These are phyloP conservation scores for Micronycteris hirsuta DNA, from an alignment of 2,113 vertebrate species.

Conservation along the genomic window DNA sequence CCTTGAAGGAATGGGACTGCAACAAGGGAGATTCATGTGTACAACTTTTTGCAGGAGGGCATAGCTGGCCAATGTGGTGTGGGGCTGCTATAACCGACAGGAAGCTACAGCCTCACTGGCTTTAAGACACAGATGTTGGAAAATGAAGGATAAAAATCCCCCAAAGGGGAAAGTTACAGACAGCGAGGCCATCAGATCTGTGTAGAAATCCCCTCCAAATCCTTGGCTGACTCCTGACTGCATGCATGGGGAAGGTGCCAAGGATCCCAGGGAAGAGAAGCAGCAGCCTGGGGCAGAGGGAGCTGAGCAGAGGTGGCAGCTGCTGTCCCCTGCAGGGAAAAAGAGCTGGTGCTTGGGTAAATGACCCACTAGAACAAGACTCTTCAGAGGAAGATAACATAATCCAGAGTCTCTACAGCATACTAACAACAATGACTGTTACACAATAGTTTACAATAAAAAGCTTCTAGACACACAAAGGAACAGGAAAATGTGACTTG, in stretches of 20 bases:
- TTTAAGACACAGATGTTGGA: neutral
- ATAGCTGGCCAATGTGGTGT: too few species aligned
- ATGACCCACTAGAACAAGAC: fast-evolving
- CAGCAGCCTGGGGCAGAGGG: too few species aligned
- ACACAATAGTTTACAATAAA: fast-evolving
- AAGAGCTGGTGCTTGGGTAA: neutral
- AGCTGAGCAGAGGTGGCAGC: fast-evolving
- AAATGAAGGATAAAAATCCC: neutral
- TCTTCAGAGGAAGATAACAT: neutral
- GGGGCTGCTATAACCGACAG: too few species aligned
- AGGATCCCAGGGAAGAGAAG: neutral
- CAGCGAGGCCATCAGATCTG: neutral
- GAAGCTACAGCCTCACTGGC: neutral
- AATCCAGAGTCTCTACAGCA: neutral
- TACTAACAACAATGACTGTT: fast-evolving
- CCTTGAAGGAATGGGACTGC: too few species aligned
- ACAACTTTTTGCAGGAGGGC: too few species aligned
- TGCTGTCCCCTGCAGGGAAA: neutral
- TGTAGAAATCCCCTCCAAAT: neutral
- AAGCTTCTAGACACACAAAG: neutral
- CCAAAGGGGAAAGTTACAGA: neutral
- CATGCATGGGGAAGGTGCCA: fast-evolving
- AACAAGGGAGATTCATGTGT: fast-evolving
- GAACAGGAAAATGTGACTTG: neutral
- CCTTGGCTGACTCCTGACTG: neutral